These are phyloP conservation scores for Troides oblongomaculatus DNA, from an alignment of 2,888 invertebrate species.

Conservation along the genomic window DNA sequence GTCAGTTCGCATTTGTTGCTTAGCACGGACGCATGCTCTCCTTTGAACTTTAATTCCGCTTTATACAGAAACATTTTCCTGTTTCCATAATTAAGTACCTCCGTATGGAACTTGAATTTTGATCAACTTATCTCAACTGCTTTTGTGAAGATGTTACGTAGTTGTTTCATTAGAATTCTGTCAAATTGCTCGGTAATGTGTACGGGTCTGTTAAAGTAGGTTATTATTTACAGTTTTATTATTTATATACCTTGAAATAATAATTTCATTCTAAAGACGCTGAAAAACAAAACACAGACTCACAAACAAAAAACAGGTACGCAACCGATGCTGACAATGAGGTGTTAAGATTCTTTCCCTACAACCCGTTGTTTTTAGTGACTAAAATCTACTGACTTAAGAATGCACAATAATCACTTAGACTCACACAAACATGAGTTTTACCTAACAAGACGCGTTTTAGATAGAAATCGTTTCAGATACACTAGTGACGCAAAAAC, in stretches of 20 bases:
- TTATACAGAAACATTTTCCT: constrained; percentile 45
- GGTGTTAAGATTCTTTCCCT: too few species aligned
- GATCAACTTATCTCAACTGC: constrained; percentile 38
- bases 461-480: too few species aligned
- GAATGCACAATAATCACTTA: too few species aligned
- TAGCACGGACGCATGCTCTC: constrained; percentile 56
- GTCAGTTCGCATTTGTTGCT: constrained; percentile 74
- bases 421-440: too few species aligned
- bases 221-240: background rate
- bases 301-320: background rate
- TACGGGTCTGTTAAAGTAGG: constrained; percentile 7
- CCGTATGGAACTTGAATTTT: constrained; percentile 40
- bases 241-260: background rate
- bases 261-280: background rate
- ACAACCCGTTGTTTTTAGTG: too few species aligned
- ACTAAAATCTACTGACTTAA: too few species aligned
- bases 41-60: constrained; percentile 59
- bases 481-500: too few species aligned
- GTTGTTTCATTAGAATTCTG: constrained; percentile 10
- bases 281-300: background rate
- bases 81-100: constrained; percentile 52
- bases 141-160: constrained; percentile 14
- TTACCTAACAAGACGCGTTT: too few species aligned
- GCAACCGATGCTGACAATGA: too few species aligned
- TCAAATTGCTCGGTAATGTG: constrained; percentile 13